Evolutionary conservation across 2,113 vertebrate species (phyloP).

Genomic region (Tor tambroides): DNA sequence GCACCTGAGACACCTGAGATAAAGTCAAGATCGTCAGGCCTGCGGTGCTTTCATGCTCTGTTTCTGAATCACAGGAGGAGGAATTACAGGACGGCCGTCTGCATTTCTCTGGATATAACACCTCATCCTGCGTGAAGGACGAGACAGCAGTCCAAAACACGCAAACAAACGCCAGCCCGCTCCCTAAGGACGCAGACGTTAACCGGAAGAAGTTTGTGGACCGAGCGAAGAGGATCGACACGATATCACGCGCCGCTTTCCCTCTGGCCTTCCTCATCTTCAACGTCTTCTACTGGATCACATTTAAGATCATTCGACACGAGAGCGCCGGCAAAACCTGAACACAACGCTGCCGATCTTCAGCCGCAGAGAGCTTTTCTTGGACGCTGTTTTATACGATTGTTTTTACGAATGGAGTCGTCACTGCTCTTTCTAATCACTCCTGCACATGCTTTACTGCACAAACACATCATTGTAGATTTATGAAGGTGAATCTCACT

Average conservation of each 20-base stretch:
- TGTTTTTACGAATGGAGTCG: conserved; percentile 62
- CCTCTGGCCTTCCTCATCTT: conserved; percentile 98
- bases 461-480: neutral
- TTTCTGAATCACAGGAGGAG: conserved; percentile 80
- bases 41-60: too few relatives aligned
- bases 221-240: conserved; percentile 98
- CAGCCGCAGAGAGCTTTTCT: neutral
- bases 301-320: conserved; percentile 97
- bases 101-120: conserved; percentile 91
- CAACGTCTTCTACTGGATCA: conserved; percentile 99
- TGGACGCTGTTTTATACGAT: conserved; percentile 66
- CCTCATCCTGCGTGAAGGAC: conserved; percentile 93
- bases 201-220: conserved; percentile 98
- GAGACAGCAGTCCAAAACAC: conserved; percentile 84
- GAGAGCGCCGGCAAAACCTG: conserved; percentile 84
- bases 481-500: neutral
- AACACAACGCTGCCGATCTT: neutral
- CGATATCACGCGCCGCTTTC: conserved; percentile 94
- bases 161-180: conserved; percentile 74
- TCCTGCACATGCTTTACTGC: conserved; percentile 32
- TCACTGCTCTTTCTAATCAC: conserved; percentile 41
- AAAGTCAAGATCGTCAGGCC: neutral
- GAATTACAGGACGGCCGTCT: conserved; percentile 92
- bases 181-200: conserved; percentile 86
- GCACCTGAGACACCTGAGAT: conserved; percentile 28